A percentile compares a stretch with the other conserved stretches of the same genome.
Conservation (phyloP, 2,113 vertebrate genomes). For the Amazona vittata region DNA sequence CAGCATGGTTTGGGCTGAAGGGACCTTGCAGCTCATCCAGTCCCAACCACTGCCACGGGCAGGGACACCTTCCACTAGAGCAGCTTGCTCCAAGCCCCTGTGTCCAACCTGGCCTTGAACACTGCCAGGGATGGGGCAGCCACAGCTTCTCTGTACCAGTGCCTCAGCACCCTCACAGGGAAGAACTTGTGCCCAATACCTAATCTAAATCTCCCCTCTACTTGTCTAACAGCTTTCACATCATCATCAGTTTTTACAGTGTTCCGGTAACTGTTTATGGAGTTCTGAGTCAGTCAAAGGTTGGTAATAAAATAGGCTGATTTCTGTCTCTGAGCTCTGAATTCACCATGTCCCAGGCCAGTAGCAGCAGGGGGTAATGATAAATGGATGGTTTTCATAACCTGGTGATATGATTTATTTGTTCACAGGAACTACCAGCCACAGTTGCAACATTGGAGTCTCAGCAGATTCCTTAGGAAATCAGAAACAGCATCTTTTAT, state of each 20-base stretch:
- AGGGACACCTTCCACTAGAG: background rate
- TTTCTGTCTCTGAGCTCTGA: background rate
- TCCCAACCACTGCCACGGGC: fast-evolving
- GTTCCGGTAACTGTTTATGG: background rate
- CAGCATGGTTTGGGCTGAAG: background rate
- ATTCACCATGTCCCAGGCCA: background rate
- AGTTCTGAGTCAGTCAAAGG: background rate
- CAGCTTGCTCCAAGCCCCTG: too few relatives aligned
- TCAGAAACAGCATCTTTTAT: background rate
- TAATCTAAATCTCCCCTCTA: background rate
- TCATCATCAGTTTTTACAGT: background rate
- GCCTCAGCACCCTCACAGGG: background rate
- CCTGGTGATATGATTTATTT: background rate
- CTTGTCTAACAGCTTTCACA: background rate
- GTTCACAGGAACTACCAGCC: background rate
- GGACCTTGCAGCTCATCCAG: background rate
- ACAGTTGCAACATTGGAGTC: background rate
- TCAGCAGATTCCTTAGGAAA: background rate
- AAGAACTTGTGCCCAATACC: background rate
- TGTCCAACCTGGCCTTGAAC: too few relatives aligned
- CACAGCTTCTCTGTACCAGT: background rate
- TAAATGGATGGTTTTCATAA: background rate
- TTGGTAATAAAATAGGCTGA: background rate
- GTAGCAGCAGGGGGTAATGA: background rate
- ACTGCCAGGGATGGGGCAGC: background rate